A percentile compares a stretch with the other conserved stretches of the same genome.
Evolutionary conservation across 2,113 vertebrate species (phyloP).

Genomic region (Rhinoptilus africanus): DNA sequence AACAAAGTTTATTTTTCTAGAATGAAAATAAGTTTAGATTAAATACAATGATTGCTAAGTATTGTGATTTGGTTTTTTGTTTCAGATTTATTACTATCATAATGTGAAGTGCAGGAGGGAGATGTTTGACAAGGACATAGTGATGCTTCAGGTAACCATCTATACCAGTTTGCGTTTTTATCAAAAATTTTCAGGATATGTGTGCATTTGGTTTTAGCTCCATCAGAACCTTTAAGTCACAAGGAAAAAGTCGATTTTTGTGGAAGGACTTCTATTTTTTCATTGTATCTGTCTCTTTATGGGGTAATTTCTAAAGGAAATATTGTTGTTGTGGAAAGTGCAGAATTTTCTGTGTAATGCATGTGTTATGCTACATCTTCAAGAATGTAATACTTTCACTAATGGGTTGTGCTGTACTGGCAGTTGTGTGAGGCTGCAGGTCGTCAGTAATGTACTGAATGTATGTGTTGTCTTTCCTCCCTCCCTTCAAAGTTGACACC

Average conservation of each 20-base stretch:
- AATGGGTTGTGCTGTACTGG: background rate
- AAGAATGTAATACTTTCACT: background rate
- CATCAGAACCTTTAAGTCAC: background rate
- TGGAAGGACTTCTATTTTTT: background rate
- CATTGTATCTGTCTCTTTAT: background rate
- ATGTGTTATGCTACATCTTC: background rate
- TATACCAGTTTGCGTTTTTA: background rate
- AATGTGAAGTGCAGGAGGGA: constrained; percentile 97
- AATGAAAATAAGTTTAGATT: background rate
- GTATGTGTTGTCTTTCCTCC: background rate
- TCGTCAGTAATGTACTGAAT: background rate
- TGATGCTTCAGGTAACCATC: constrained; percentile 88
- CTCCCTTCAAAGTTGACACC: background rate
- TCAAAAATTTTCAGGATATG: background rate
- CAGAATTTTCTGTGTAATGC: background rate
- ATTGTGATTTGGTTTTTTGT: background rate
- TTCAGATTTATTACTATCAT: constrained; percentile 98
- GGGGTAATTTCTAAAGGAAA: background rate
- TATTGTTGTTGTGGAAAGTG: background rate
- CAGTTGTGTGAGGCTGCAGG: background rate
- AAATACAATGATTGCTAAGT: background rate
- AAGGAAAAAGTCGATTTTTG: background rate
- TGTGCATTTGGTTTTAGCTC: background rate
- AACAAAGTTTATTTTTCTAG: background rate
- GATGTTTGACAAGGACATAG: constrained; percentile 98